Evolutionary conservation across 2,888 invertebrate genomes (phyloP).

Genomic region (Temnothorax unifasciatus): DNA sequence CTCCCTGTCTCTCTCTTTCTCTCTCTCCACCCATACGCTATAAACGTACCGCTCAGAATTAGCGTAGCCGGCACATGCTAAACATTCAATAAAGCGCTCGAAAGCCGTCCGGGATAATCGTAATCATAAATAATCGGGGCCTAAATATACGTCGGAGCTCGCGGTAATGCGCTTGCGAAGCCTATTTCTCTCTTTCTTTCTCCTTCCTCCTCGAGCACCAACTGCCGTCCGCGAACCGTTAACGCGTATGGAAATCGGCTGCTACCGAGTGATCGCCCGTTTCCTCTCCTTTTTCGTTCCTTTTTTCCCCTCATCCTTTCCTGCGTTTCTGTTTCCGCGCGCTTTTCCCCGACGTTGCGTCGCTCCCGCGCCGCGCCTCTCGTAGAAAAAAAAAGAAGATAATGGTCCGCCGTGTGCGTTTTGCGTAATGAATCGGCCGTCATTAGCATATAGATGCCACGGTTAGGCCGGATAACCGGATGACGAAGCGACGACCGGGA

Average conservation of each 20-base stretch:
- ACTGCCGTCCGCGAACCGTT: constrained; percentile 76
- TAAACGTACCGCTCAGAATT: constrained; percentile 82
- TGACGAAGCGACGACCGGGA: constrained; percentile 48
- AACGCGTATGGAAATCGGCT: constrained; percentile 74
- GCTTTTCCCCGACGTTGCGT: constrained; percentile 52
- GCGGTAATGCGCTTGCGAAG: constrained; percentile 71
- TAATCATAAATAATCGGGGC: constrained; percentile 84
- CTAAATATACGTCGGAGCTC: constrained; percentile 82
- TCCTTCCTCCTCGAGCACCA: constrained; percentile 68
- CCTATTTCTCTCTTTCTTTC: background rate
- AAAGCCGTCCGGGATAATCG: constrained; percentile 84
- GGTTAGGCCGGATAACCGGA: constrained; percentile 52
- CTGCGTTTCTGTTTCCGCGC: constrained; percentile 44
- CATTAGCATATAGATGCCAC: constrained; percentile 59
- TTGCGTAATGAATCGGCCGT: constrained; percentile 55
- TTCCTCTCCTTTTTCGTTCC: constrained; percentile 32
- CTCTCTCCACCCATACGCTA: constrained; percentile 68
- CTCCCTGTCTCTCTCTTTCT: background rate
- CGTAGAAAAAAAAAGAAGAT: constrained; percentile 27
- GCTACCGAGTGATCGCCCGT: constrained; percentile 59
- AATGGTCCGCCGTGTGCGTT: constrained; percentile 40
- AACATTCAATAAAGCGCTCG: constrained; percentile 84
- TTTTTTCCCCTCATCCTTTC: constrained; percentile 25
- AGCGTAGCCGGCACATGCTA: constrained; percentile 83
- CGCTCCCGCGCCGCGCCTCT: constrained; percentile 46